Percentiles rank a stretch among this genome's conserved stretches.
Evolutionary conservation across 2,797 vertebrate genomes (phyloP).

Genomic region (Poliocrania exsul): DNA sequence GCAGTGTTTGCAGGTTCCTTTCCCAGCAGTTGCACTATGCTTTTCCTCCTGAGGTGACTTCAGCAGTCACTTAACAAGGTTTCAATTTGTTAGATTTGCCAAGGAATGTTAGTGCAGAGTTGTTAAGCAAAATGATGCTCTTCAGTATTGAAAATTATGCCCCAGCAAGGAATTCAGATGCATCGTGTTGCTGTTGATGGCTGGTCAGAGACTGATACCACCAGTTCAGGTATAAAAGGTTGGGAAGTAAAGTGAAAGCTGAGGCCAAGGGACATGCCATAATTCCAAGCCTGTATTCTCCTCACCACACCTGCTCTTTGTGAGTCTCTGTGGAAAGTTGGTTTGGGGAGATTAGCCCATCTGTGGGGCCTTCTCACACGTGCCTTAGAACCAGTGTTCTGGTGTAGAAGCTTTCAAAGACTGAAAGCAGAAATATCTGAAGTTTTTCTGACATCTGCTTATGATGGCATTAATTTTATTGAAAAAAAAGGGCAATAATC

Average conservation of each 20-base stretch:
- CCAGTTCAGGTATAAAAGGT: neutral
- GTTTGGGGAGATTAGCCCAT: rapidly evolving
- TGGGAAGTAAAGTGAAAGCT: neutral
- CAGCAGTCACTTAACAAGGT: neutral
- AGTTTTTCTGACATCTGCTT: neutral
- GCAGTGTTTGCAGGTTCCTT: neutral
- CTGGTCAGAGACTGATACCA: neutral
- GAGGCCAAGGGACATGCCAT: neutral
- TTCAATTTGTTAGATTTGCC: neutral
- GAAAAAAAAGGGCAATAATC: neutral
- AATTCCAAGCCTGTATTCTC: neutral
- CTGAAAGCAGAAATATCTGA: neutral
- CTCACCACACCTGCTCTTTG: neutral
- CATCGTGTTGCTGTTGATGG: neutral
- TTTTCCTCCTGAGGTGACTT: neutral
- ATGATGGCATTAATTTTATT: rapidly evolving
- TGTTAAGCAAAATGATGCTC: neutral
- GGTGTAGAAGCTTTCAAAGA: neutral
- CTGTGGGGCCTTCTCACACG: rapidly evolving
- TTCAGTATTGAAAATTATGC: neutral
- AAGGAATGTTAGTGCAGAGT: neutral
- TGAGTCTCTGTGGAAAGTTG: neutral
- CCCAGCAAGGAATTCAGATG: neutral
- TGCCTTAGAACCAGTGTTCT: neutral
- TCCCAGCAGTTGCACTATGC: neutral